These are phyloP conservation scores for Caenorhabditis latens DNA, from an alignment of 1,140 invertebrate species.

Conservation along the genomic window DNA sequence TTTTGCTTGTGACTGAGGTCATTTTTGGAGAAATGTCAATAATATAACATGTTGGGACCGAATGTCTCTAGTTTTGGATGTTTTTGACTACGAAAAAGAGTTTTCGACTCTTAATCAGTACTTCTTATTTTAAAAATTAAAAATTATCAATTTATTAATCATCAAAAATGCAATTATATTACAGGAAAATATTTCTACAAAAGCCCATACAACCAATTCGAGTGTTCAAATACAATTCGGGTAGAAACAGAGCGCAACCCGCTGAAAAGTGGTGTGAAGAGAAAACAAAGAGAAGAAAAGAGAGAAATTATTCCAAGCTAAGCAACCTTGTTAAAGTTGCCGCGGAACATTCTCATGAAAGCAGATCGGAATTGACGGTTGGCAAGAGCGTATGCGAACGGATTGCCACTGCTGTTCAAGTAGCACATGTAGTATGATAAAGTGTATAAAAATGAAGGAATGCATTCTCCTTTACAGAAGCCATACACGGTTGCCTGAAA, in stretches of 20 bases:
- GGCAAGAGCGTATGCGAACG: conserved; percentile 97
- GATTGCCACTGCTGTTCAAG: conserved; percentile 97
- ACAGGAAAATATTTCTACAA: conserved; percentile 17
- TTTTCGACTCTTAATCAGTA: too few relatives aligned
- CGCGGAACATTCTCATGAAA: conserved; percentile 88
- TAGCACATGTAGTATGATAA: conserved; percentile 95
- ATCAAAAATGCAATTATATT: neutral
- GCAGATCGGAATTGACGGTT: conserved; percentile 99
- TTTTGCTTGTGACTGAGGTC: too few relatives aligned
- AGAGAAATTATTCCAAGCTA: neutral
- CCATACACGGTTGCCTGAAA: conserved; percentile 76
- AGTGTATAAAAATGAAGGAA: conserved; percentile 74
- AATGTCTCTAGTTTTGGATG: too few relatives aligned
- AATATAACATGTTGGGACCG: too few relatives aligned
- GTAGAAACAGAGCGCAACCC: neutral
- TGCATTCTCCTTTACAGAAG: conserved; percentile 77
- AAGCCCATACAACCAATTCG: conserved; percentile 5
- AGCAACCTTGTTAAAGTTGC: conserved; percentile 71
- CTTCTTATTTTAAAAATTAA: too few relatives aligned
- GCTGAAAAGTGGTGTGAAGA: neutral
- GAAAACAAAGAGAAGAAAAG: neutral
- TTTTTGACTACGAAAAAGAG: too few relatives aligned
- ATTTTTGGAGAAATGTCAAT: too few relatives aligned
- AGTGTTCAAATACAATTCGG: too few relatives aligned
- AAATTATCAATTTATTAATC: neutral